Base-by-base conservation (phyloP, 2,113 vertebrate genomes). In the Pterocles gutturalis region DNA sequence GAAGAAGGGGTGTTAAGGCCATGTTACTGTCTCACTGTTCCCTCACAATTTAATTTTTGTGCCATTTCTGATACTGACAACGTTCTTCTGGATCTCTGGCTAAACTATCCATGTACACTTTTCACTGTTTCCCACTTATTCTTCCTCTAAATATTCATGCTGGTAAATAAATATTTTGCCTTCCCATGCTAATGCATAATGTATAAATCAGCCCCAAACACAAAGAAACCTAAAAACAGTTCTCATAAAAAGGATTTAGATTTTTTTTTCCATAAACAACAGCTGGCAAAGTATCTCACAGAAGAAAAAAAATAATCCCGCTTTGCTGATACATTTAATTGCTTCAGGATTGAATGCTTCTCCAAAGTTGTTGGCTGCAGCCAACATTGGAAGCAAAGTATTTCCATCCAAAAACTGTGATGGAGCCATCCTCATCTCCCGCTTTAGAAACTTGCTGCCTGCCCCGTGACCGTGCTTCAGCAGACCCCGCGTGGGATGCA, bases 111-210 rank as follows among this genome's bases (percentile, higher is more conserved):
- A 17, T 9, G 43, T 5, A 60, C 7, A 19, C 55, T 78, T 81
- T 41, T 33, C 69, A 94, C 48, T 6, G 25, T 60, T 49, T 72
- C 83, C 34, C 4, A 0, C 17, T 67, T 66, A 60, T 14, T 89
- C 77, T 53, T 67, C 73, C 54, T 80, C 89, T 73, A 88, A 86
- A 89, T 83, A 94, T 41, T 83, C 93, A 90, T 28, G 49, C 77
- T 67, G 72, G 86, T 69, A 93, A 93, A 96, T 70, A 70, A 90
- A 77, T 96, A 93, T 90, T 95, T 95, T 95, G 80, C 83, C 91
- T 94, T 91, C 86, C 62, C 11, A 1, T 65, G 28, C 86, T 97
- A 95, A 95, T 83, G 77, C 72, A 96, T 92, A 95, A 97, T 84
- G 89, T 91, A 97, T 94, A 96, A 87, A 82, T 70, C 92, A 89